phyloP scores from a whole-genome alignment of 2,113 vertebrate genomes.

The Tamias sibiricus region DNA sequence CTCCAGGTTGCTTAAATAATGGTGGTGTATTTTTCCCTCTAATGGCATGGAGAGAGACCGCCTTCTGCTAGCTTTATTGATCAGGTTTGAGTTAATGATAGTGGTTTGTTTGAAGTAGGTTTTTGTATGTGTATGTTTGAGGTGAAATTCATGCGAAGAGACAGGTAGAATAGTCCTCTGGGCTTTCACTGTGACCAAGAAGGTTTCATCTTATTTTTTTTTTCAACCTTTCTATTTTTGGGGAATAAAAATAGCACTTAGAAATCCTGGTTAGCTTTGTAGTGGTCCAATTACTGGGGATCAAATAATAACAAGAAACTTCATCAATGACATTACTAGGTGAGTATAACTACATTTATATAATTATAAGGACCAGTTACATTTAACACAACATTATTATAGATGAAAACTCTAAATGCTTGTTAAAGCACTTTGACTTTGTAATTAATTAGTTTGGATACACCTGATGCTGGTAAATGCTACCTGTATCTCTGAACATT shows the following conservation, averaged over 20 bases:
- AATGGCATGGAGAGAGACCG: neutral
- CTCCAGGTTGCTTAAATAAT: slow-evolving; percentile 56
- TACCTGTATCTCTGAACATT: slow-evolving; percentile 24
- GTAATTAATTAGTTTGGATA: neutral
- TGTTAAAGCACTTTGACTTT: slow-evolving; percentile 40
- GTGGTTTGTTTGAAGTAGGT: slow-evolving; percentile 60
- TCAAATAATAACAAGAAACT: slow-evolving; percentile 21
- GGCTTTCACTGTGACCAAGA: slow-evolving; percentile 47
- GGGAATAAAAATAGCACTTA: slow-evolving; percentile 57
- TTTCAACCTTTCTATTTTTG: slow-evolving; percentile 14
- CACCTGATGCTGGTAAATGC: neutral
- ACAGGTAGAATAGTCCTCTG: neutral
- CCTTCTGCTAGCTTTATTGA: slow-evolving; percentile 55
- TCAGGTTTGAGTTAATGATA: slow-evolving; percentile 52
- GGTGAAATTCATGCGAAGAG: slow-evolving; percentile 53
- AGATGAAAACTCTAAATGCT: neutral
- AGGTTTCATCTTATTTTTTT: slow-evolving; percentile 32
- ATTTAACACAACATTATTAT: slow-evolving; percentile 41
- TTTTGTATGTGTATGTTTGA: slow-evolving; percentile 61
- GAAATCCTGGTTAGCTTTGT: slow-evolving; percentile 53
- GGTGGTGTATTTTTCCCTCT: neutral
- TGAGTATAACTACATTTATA: neutral
- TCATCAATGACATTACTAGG: neutral
- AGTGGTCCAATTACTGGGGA: slow-evolving; percentile 19
- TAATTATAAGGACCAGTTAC: slow-evolving; percentile 12